phyloP scores from a whole-genome alignment of 2,113 vertebrate genomes.

The Proterorhinus semilunaris region DNA sequence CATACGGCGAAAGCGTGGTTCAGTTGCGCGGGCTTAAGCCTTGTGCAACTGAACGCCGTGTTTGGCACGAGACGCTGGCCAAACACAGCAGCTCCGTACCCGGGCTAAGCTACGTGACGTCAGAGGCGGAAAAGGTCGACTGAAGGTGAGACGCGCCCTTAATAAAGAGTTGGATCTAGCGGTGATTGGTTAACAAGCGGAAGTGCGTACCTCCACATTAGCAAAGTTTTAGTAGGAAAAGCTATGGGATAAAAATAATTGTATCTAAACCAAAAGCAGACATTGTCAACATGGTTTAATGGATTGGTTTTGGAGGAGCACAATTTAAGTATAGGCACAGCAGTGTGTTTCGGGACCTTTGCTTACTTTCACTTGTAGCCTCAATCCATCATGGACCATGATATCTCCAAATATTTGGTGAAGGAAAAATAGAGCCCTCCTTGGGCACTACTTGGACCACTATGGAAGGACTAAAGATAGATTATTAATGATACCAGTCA shows the following conservation, averaged over 20 bases:
- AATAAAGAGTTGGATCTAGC: too few relatives aligned
- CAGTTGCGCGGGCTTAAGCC: too few relatives aligned
- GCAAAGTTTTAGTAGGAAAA: background rate
- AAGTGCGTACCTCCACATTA: too few relatives aligned
- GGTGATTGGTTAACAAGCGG: too few relatives aligned
- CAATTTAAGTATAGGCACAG: background rate
- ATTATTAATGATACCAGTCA: constrained; percentile 7
- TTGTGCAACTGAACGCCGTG: too few relatives aligned
- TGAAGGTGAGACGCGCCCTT: too few relatives aligned
- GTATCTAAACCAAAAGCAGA: background rate
- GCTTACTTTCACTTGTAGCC: constrained; percentile 2
- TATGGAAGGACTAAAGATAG: background rate
- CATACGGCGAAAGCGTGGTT: too few relatives aligned
- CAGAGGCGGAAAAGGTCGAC: too few relatives aligned
- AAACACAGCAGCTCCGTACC: too few relatives aligned
- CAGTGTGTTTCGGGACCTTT: background rate
- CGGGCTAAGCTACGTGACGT: too few relatives aligned
- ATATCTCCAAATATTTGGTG: constrained; percentile 12
- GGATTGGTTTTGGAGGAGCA: background rate
- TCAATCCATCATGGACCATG: constrained; percentile 2
- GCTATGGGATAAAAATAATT: background rate
- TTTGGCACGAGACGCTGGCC: too few relatives aligned
- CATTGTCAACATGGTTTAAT: constrained; percentile 2
- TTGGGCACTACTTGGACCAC: background rate
- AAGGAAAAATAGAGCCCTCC: background rate